phyloP scores from a whole-genome alignment of 2,797 vertebrate species.

The Coccyzus lansbergi region DNA sequence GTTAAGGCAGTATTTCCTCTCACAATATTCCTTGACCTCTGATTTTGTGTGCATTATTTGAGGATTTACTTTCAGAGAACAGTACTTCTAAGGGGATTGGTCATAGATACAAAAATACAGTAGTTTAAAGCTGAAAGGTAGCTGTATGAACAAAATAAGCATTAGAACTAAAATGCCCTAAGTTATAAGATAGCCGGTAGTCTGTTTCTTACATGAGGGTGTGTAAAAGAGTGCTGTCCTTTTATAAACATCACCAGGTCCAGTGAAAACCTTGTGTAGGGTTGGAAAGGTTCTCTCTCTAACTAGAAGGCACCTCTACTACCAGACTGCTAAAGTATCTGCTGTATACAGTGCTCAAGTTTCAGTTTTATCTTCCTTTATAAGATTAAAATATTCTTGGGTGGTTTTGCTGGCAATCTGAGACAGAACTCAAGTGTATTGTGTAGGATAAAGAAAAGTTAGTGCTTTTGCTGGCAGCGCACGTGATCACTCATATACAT shows the following conservation, averaged over 20 bases:
- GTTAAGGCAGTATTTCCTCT: background rate
- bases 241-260: background rate
- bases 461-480: background rate
- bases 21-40: background rate
- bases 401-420: background rate
- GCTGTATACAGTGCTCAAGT: background rate
- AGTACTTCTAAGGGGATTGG: constrained; percentile 2
- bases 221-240: accelerated
- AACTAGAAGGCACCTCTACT: background rate
- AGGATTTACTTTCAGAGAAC: constrained; percentile 10
- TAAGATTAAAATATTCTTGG: background rate
- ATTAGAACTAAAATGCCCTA: background rate
- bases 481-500: background rate
- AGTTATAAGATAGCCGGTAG: background rate
- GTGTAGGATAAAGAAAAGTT: background rate
- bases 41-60: background rate
- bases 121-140: background rate
- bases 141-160: background rate
- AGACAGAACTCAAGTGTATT: background rate
- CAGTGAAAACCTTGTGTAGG: background rate
- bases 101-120: background rate
- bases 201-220: background rate
- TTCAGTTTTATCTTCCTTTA: background rate
- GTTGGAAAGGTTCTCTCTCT: background rate
- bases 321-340: background rate